Evolutionary conservation across 2,888 invertebrate species (phyloP), one percentile per base, ranked within the genome.

Genomic region (Operophtera brumata): DNA sequence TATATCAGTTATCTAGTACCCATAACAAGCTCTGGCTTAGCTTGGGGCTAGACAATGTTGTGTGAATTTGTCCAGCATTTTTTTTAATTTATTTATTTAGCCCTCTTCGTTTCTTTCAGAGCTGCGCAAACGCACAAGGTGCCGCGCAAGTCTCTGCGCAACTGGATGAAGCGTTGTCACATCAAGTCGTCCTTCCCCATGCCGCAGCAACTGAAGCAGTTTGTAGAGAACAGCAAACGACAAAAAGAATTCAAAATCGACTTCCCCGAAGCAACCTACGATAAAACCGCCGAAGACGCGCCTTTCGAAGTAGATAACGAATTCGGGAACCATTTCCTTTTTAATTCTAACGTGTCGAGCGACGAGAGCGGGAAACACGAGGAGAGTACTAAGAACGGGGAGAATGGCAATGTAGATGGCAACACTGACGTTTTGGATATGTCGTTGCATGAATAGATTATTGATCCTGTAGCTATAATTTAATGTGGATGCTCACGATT

Each of bases 101-200:
- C n/a, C n/a, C n/a, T n/a, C n/a, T n/a, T n/a, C n/a, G n/a, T n/a
- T n/a, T n/a, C n/a, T n/a, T 80, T 0, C 79, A 92, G 92, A 64
- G 92, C 92, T 53, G 92, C 92, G 0, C 92, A 92, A 69, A 91
- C 91, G 0, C 92, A 91, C 74, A 91, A 91, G 64, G 92, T 92
- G 0, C 92, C 92, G 0, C 79, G 92, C 12, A 92, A 92, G 51
- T 92, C 92, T 0, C 80, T 92, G 0, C 84, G 92, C 2, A 92
- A 92, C 75, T 92, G 92, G 91, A 92, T 92, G 92, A 92, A 92
- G 62, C 79, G 92, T 0, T 92, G 92, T 71, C 91, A 92, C 75
- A 92, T 92, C 10, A 92, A 92, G 53, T 92, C 92, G 0, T 91
- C 91, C 0, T 92, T 90, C 74, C 92, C 92, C 0, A 92, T 92